Evolutionary conservation across 2,113 vertebrate genomes (phyloP).

Genomic region (Toxotes jaculatrix): DNA sequence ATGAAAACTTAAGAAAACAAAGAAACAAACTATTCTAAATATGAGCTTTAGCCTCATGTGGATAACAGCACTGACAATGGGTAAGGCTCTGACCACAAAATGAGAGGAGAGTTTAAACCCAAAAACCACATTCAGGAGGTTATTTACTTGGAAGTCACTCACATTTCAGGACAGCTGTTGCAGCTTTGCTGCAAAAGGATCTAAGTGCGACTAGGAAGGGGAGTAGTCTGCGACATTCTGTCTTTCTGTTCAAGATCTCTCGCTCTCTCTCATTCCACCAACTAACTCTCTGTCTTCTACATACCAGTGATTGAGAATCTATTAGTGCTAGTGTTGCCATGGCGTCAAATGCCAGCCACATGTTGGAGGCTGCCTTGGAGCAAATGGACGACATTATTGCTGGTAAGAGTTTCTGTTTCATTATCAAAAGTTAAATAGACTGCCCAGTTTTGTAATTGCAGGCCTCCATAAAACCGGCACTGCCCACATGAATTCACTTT

Average conservation of each 20-base stretch:
- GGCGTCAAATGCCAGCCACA: conserved; percentile 90
- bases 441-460: conserved; percentile 55
- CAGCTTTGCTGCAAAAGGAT: conserved; percentile 49
- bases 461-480: conserved; percentile 24
- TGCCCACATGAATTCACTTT: conserved; percentile 20
- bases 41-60: conserved; percentile 27
- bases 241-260: conserved; percentile 36
- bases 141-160: conserved; percentile 64
- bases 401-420: conserved; percentile 84
- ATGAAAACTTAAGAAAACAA: conserved; percentile 7
- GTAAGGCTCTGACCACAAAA: conserved; percentile 68
- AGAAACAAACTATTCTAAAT: conserved; percentile 51
- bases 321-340: conserved; percentile 73
- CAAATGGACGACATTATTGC: conserved; percentile 96
- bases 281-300: conserved; percentile 12
- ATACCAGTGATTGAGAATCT: conserved; percentile 24
- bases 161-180: conserved; percentile 62
- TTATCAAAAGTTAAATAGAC: conserved; percentile 33
- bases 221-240: conserved; percentile 39
- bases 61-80: conserved; percentile 59
- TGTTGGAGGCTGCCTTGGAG: conserved; percentile 90
- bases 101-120: conserved; percentile 79
- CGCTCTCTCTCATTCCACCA: conserved; percentile 18
- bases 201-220: conserved; percentile 46
- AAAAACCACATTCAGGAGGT: conserved; percentile 74